phyloP scores from a whole-genome alignment of 2,888 invertebrate species.

The Branchinecta sandiegonensis region DNA sequence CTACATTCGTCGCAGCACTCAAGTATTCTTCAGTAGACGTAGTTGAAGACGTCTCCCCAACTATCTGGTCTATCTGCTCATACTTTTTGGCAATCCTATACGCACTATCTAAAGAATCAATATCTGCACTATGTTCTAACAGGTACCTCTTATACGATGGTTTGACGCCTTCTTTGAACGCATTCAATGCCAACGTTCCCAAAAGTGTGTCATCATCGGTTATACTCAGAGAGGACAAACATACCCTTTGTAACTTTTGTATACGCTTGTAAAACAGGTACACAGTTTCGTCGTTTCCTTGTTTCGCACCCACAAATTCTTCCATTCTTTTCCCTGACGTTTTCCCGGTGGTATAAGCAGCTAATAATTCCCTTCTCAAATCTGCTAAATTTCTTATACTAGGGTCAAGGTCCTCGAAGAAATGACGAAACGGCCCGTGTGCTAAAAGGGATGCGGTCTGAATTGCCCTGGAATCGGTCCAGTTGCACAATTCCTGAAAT shows the following conservation, averaged over 20 bases:
- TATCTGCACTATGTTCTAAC: not conserved
- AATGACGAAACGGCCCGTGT: not conserved
- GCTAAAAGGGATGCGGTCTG: not conserved
- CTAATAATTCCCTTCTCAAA: not conserved
- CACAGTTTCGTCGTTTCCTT: not conserved
- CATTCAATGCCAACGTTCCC: not conserved
- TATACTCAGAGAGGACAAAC: not conserved
- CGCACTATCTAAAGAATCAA: not conserved
- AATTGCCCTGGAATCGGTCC: not conserved
- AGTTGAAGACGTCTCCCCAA: not conserved
- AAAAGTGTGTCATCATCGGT: not conserved
- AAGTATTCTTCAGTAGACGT: not conserved
- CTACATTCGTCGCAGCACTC: not conserved
- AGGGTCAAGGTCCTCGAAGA: not conserved
- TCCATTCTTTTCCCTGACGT: not conserved
- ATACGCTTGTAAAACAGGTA: not conserved
- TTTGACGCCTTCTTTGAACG: not conserved
- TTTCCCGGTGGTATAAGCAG: not conserved
- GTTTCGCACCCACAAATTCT: not conserved
- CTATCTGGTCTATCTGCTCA: not conserved
- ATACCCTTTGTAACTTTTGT: conserved; percentile 8
- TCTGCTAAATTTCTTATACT: not conserved
- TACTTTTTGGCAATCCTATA: not conserved
- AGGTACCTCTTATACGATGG: not conserved
- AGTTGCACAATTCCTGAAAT: not conserved